phyloP scores from a whole-genome alignment of 2,113 vertebrate genomes.

The Genyomyrus donnyi region DNA sequence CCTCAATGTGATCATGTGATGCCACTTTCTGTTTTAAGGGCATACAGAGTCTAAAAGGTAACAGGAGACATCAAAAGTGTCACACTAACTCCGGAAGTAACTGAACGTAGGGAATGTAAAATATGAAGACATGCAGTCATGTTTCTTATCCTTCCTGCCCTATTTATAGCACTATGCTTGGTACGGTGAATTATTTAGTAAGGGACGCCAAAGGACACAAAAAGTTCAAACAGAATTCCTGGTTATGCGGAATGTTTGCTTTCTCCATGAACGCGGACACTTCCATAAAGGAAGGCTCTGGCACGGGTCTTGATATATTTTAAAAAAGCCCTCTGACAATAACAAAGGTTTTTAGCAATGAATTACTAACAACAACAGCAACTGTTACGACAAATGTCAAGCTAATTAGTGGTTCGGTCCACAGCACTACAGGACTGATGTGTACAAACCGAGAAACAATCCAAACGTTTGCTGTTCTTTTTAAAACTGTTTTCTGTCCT shows the following conservation, averaged over 20 bases:
- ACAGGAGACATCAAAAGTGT: background rate
- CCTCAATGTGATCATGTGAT: background rate
- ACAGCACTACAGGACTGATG: background rate
- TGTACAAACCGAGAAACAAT: background rate
- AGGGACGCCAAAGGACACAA: slow-evolving; percentile 43
- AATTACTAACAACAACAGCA: background rate
- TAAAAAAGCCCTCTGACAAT: background rate
- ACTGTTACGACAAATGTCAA: background rate
- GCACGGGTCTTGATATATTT: background rate
- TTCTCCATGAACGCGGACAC: background rate
- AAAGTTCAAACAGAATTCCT: slow-evolving; percentile 37
- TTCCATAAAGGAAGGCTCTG: background rate
- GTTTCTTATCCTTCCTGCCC: slow-evolving; percentile 38
- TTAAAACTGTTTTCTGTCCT: background rate
- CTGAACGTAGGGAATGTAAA: background rate
- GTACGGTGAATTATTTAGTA: slow-evolving; percentile 56
- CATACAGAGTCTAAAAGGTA: background rate
- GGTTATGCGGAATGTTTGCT: background rate
- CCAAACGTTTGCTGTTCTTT: background rate
- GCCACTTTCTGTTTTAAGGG: background rate
- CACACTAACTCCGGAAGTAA: background rate
- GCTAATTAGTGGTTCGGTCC: background rate
- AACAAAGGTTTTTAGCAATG: background rate
- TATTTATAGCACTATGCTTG: slow-evolving; percentile 51
- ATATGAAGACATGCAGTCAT: slow-evolving; percentile 33